These are phyloP conservation scores for Thaumatotibia leucotreta DNA, from an alignment of 1,140 invertebrate genomes.

Conservation along the genomic window DNA sequence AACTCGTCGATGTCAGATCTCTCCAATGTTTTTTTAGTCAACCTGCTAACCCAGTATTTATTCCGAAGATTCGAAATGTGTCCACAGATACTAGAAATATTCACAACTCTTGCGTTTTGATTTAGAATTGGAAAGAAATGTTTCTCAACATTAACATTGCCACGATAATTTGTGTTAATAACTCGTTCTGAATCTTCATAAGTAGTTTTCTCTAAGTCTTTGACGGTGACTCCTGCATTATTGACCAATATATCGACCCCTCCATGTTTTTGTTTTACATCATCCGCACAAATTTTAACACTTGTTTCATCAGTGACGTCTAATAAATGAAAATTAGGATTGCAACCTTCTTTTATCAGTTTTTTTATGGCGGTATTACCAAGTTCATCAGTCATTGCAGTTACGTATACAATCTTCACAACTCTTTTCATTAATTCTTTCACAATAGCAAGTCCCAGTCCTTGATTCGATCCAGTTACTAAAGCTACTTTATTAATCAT, in stretches of 20 bases:
- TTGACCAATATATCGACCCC: slow-evolving; percentile 88
- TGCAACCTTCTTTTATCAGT: slow-evolving; percentile 64
- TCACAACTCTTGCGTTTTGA: slow-evolving; percentile 81
- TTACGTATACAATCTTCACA: slow-evolving; percentile 79
- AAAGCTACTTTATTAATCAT: slow-evolving; percentile 58
- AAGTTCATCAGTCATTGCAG: slow-evolving; percentile 75
- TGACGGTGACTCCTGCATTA: slow-evolving; percentile 87
- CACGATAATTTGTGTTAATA: slow-evolving; percentile 80
- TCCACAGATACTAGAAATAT: slow-evolving; percentile 81
- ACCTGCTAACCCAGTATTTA: slow-evolving; percentile 4
- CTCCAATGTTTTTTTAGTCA: slow-evolving; percentile 44
- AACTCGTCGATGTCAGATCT: slow-evolving; percentile 73
- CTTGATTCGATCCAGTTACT: slow-evolving; percentile 86
- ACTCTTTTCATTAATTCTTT: slow-evolving; percentile 78
- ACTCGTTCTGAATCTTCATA: slow-evolving; percentile 80
- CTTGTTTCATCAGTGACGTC: slow-evolving; percentile 79
- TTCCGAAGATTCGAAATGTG: slow-evolving; percentile 74
- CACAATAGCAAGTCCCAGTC: slow-evolving; percentile 83
- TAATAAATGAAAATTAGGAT: slow-evolving; percentile 78
- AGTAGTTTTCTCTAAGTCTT: slow-evolving; percentile 77
- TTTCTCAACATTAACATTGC: slow-evolving; percentile 77
- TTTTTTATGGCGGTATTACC: slow-evolving; percentile 76
- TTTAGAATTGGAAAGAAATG: slow-evolving; percentile 80
- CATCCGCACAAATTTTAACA: slow-evolving; percentile 75
- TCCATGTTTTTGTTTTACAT: slow-evolving; percentile 79